Base-by-base conservation (phyloP, 2,113 vertebrate genomes). In the Agelaius tricolor region DNA sequence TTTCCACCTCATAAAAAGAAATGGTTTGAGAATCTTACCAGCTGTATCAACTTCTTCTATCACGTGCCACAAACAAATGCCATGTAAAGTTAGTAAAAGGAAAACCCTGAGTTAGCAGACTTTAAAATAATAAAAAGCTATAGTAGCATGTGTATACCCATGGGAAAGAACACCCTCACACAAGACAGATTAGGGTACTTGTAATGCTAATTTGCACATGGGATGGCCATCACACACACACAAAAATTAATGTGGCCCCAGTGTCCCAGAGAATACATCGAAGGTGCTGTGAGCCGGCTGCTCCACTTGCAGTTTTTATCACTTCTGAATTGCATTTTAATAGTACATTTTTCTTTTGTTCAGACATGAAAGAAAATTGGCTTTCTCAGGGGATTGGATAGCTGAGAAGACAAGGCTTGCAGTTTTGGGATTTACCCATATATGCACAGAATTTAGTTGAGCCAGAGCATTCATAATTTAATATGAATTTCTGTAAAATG, bases 311-410 rank as follows among this genome's bases (percentile, higher is more conserved):
- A 96, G 96, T 97, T 98, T 98, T 98, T 98, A 98, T 98, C 97
- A 98, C 97, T 98, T 98, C 96, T 91, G 98, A 98, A 98, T 98
- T 98, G 98, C 97, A 97, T 98, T 98, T 98, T 98, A 98, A 98
- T 98, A 98, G 97, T 98, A 98, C 97, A 98, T 97, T 98, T 98
- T 98, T 98, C 98, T 98, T 98, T 97, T 97, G 97, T 98, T 97
- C 97, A 94, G 97, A 98, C 97, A 97, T 96, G 97, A 98, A 98
- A 97, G 98, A 98, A 98, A 98, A 98, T 98, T 98, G 98, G 97
- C 97, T 98, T 97, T 97, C 98, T 98, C 97, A 43, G 65, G 98
- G 97, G 98, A 98, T 51, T 95, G 81, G 96, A 96, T 92, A 96
- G 96, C 96, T 97, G 95, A 95, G 97, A 96, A 97, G 97, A 97